Percentiles rank a stretch among this genome's conserved stretches.
These are phyloP conservation scores for Euborellia annulipes DNA, from an alignment of 1,140 invertebrate species.

Conservation along the genomic window DNA sequence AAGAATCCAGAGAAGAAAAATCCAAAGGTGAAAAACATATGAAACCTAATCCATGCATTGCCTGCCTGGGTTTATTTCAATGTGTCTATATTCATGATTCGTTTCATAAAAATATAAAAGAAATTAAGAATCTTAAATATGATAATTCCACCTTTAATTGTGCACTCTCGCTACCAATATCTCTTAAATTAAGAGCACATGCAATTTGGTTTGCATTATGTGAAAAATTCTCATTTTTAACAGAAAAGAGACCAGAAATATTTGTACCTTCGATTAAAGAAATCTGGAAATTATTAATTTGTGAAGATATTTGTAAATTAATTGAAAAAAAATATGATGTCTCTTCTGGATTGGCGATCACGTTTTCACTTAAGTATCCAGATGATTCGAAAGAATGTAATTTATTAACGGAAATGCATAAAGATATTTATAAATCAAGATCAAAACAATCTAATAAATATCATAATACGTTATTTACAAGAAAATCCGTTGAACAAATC, in stretches of 20 bases:
- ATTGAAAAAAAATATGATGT: neutral
- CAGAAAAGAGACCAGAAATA: conserved; percentile 13
- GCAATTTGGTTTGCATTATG: conserved; percentile 28
- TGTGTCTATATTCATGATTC: conserved; percentile 25
- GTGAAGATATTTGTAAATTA: conserved; percentile 9
- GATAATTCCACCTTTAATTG: conserved; percentile 32
- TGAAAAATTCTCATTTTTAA: conserved; percentile 16
- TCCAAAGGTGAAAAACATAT: no score
- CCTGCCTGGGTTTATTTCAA: conserved; percentile 47
- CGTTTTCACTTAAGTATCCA: conserved; percentile 2
- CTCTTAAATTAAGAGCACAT: conserved; percentile 29
- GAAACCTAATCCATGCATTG: conserved; percentile 32
- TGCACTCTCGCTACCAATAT: conserved; percentile 31
- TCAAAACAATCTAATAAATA: conserved; percentile 22
- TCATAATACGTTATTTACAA: conserved; percentile 28
- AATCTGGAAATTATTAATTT: conserved; percentile 37
- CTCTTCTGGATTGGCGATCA: neutral
- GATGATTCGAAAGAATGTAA: neutral
- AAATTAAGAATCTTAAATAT: conserved; percentile 24
- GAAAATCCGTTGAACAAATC: conserved; percentile 34
- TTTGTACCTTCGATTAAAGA: conserved; percentile 38
- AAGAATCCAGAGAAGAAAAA: no score
- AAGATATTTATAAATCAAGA: conserved; percentile 18
- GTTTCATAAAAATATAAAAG: conserved; percentile 24
- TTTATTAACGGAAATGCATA: conserved; percentile 21